phyloP scores from a whole-genome alignment of 2,888 invertebrate species.

The Coelogynopora nodosa region DNA sequence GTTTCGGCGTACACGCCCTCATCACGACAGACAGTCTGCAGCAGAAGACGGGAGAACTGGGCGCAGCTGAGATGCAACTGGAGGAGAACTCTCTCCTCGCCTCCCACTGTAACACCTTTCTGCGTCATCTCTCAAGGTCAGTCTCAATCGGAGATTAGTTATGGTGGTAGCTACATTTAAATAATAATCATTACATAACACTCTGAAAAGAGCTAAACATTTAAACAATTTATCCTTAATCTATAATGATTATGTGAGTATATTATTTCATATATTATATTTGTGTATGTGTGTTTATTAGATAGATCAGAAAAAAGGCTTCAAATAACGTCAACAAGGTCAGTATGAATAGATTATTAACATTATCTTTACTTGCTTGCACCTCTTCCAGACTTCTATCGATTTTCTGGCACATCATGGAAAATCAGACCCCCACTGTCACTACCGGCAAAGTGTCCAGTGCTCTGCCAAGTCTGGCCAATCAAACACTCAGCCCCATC shows the following conservation, averaged over 20 bases:
- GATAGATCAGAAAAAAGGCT: too few relatives aligned
- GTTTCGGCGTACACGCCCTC: not conserved
- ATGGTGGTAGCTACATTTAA: too few relatives aligned
- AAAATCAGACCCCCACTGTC: conserved; percentile 64
- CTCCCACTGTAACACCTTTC: not conserved
- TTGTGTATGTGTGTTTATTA: too few relatives aligned
- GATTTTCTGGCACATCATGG: conserved; percentile 73
- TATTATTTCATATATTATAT: too few relatives aligned
- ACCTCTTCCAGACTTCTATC: conserved; percentile 66
- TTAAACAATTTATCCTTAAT: too few relatives aligned
- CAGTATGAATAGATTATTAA: too few relatives aligned
- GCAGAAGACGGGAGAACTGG: conserved; percentile 2
- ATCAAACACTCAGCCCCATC: not conserved
- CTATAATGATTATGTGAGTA: too few relatives aligned
- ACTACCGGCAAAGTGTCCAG: not conserved
- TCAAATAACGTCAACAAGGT: too few relatives aligned
- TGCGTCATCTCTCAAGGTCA: not conserved
- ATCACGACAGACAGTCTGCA: not conserved
- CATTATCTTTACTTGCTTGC: too few relatives aligned
- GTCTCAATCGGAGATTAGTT: too few relatives aligned
- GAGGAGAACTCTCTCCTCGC: not conserved
- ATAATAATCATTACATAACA: too few relatives aligned
- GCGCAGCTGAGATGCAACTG: conserved; percentile 1
- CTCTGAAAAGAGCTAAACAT: too few relatives aligned
- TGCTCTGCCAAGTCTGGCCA: not conserved